Base-by-base conservation (phyloP, 1,140 invertebrate species). In the Chlorops oryzae region DNA sequence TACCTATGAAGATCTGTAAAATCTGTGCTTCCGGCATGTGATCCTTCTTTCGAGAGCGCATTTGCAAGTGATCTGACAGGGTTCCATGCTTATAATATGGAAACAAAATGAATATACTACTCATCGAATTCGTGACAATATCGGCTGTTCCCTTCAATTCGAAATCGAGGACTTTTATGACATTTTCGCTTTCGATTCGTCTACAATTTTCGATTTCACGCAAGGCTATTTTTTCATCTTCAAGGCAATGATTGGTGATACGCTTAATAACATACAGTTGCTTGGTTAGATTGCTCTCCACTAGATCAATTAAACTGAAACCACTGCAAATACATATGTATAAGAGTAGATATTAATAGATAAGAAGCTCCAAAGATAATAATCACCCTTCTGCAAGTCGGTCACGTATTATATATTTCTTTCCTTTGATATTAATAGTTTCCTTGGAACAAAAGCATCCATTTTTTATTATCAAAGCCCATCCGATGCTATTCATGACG, bases 21-120 rank as follows among this genome's bases (percentile, higher is more conserved):
- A 90, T 73, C 58, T 85, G 80, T 10, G 75, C 73, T 57, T 86
- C 76, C 49, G 76, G 73, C 60, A 90, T 77, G 54, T 82, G 77
- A 55, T 84, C 78, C 41, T 78, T 77, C 37, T 68, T 77, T 35
- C 75, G 78, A 2, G 77, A 73, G 54, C 84, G 70, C 38, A 75
- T 70, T 49, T 81, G 80, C 47, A 92, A 73, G 63, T 85, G 82
- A 65, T 84, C 77, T 42, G 82, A 80, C 24, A 92, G 65, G n/a
- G 87, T 88, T 43, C 88, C 88, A 74, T 79, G 80, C 80, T 87
- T 79, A 68, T 84, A 89, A 72, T 85, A 91, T 18, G 89, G 89
- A 58, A 92, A 73, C 20, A 92, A 75, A 48, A 92, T 78, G 39
- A 85, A 78, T 37, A 90, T 80, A 74, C 88, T 82, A 57, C 85